phyloP scores from a whole-genome alignment of 2,113 vertebrate species.

The Platichthys stellatus region DNA sequence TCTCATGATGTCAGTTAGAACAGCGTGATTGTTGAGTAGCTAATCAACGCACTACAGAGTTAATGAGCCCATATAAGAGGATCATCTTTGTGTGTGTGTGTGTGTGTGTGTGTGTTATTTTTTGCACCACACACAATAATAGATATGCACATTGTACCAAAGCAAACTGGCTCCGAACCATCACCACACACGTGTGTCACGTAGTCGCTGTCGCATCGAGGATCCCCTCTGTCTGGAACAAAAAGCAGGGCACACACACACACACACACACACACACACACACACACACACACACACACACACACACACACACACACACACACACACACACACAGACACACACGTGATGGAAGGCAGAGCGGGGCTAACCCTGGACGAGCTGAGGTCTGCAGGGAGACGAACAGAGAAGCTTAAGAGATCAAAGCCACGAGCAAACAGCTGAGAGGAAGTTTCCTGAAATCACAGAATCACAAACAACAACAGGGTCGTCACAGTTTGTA shows the following conservation, averaged over 20 bases:
- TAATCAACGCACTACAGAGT: slow-evolving; percentile 60
- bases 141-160: too few relatives aligned
- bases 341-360: background rate
- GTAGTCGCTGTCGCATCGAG: background rate
- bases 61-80: slow-evolving; percentile 50
- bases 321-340: background rate
- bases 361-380: background rate
- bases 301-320: background rate
- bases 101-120: background rate
- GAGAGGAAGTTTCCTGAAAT: background rate
- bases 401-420: background rate
- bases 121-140: too few relatives aligned
- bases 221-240: slow-evolving; percentile 1
- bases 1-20: background rate
- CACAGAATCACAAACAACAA: background rate
- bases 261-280: background rate
- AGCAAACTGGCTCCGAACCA: background rate
- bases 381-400: background rate
- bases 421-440: background rate
- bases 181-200: background rate
- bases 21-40: slow-evolving; percentile 61
- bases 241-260: background rate
- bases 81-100: slow-evolving; percentile 12
- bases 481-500: too few relatives aligned
- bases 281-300: background rate